Evolutionary conservation across 2,797 vertebrate genomes (phyloP).

Genomic region (Falco cherrug): DNA sequence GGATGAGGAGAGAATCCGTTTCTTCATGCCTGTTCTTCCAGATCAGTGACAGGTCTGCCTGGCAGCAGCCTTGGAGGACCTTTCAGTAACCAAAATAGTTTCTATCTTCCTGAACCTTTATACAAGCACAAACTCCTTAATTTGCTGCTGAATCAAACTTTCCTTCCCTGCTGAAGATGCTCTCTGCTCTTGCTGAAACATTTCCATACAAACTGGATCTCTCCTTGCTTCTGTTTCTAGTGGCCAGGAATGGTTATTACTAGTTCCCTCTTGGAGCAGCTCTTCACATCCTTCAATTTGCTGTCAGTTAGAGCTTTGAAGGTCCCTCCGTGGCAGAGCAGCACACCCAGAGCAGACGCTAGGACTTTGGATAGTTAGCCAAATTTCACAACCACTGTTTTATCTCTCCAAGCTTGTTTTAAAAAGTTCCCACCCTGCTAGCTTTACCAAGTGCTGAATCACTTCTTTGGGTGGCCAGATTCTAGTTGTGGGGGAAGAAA

Average conservation of each 20-base stretch:
- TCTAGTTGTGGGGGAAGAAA: background rate
- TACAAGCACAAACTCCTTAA: background rate
- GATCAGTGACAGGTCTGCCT: background rate
- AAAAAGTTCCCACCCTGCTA: slow-evolving; percentile 24
- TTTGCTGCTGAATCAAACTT: background rate
- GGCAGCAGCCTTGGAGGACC: background rate
- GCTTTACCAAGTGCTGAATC: slow-evolving; percentile 44
- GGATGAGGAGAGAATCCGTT: background rate
- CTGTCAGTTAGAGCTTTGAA: background rate
- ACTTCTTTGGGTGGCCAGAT: slow-evolving; percentile 27
- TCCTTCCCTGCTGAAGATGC: background rate
- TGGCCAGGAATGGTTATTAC: slow-evolving; percentile 1
- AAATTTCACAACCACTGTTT: slow-evolving; percentile 9
- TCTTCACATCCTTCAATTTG: background rate
- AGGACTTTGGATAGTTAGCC: background rate
- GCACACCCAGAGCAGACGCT: background rate
- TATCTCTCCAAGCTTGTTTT: slow-evolving; percentile 11
- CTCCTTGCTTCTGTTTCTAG: background rate
- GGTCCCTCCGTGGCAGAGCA: background rate
- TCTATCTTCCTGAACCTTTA: background rate
- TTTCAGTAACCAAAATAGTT: background rate
- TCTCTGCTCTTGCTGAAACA: background rate
- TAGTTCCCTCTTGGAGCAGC: background rate
- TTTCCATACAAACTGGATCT: background rate
- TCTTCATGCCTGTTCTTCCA: background rate